A percentile compares a stretch with the other conserved stretches of the same genome.
Conservation (phyloP, 2,797 vertebrate genomes). For the Sebastes baramenuke region DNA sequence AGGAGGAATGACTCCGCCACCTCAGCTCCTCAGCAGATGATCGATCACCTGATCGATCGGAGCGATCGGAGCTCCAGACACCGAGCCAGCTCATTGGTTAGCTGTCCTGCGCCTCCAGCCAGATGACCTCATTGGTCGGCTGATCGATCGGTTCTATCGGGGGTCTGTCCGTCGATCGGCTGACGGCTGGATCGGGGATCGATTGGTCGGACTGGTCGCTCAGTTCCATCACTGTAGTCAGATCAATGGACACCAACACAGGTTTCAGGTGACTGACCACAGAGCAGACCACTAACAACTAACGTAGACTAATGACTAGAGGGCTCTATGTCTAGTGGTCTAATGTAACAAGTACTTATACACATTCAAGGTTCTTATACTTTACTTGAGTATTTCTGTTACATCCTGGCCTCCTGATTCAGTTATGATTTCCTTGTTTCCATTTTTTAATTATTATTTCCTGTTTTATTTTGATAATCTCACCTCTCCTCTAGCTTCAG, state of each 20-base stretch:
- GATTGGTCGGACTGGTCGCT: neutral
- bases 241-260: neutral
- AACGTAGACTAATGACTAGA: neutral
- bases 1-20: neutral
- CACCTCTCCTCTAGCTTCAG: too few relatives aligned
- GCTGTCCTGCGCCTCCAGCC: conserved; percentile 3
- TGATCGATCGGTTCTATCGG: conserved; percentile 8
- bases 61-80: conserved; percentile 6
- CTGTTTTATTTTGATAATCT: too few relatives aligned
- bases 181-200: conserved; percentile 4
- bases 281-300: neutral
- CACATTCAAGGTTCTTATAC: neutral
- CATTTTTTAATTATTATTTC: too few relatives aligned
- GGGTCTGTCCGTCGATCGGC: neutral
- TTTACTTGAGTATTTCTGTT: neutral
- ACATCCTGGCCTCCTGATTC: neutral
- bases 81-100: conserved; percentile 21
- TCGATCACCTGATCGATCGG: conserved; percentile 29
- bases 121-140: conserved; percentile 3
- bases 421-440: too few relatives aligned
- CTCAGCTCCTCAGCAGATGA: conserved; percentile 1
- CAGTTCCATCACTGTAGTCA: too few relatives aligned
- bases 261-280: neutral
- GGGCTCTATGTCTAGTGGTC: too few relatives aligned
- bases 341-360: neutral